Base-by-base conservation (phyloP, 2,113 vertebrate genomes). In the Xyliphius kryptos region DNA sequence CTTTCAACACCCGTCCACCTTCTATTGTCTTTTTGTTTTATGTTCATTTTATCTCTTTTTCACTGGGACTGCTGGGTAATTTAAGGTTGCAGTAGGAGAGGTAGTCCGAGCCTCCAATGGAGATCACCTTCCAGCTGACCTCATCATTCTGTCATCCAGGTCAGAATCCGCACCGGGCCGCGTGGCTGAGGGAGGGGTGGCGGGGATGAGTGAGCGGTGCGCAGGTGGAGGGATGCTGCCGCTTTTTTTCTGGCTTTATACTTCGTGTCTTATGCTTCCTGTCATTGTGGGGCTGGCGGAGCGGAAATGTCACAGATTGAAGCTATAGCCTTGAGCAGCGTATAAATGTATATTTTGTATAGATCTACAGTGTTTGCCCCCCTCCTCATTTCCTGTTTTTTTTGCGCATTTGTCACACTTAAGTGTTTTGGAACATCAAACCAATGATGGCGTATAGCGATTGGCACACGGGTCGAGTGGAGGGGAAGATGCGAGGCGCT, bases 121-220 rank as follows among this genome's bases (percentile, higher is more conserved):
- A 89, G 93, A 98, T 16, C 93, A 97, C 79, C 93, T 98, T 86
- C 96, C 96, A 78, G 95, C 96, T 78, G 96, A 98, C 86, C 91
- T 98, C 92, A 92, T 97, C 93, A 93, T 97, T 83, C 90, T 98
- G 76, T 98, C 96, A 1, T 94, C 96, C 85, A 98, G 96, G 96
- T 98, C 86, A 98, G 96, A 85, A 89, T 84, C 66, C 61, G 69
- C 72, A 82, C 71, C 56, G 54, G 76, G 68, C 54, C 72, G 55
- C 56, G 67, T 79, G 82, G 77, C 80, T 79, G 12, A 65, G 72
- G 85, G 81, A 86, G 86, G 85, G 76, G 76, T 37, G 65, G 52
- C 2, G 20, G 58, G 20, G 38, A 21, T 40, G 1, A 13, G 60
- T 40, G 1, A 13, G 60, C 9, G 70, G 17, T 53, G 68, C 57